phyloP scores from a whole-genome alignment of 2,113 vertebrate genomes.

The Corythornis vintsioides region DNA sequence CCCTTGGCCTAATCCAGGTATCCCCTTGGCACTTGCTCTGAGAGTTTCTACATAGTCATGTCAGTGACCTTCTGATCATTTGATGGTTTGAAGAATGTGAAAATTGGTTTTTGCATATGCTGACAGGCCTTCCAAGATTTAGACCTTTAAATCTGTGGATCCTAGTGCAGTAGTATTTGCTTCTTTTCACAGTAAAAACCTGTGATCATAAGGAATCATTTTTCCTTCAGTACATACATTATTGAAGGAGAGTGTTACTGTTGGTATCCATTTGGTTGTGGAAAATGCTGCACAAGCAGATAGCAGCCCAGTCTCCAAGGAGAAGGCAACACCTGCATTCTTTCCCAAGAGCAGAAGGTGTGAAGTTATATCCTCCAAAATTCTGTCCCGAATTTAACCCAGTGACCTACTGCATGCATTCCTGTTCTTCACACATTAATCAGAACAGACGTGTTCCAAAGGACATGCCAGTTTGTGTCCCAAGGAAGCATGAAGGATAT shows the following conservation, averaged over 20 bases:
- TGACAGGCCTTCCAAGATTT: background rate
- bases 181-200: background rate
- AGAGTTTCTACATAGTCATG: background rate
- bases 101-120: background rate
- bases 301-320: background rate
- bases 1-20: background rate
- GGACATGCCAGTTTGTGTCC: conserved; percentile 12
- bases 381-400: conserved; percentile 34
- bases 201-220: background rate
- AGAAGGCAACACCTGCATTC: background rate
- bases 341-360: conserved; percentile 5
- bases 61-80: background rate
- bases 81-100: background rate
- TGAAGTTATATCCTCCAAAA: background rate
- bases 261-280: background rate
- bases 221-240: background rate
- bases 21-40: background rate
- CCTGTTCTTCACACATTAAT: conserved; percentile 27
- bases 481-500: conserved; percentile 17
- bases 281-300: background rate
- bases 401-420: background rate
- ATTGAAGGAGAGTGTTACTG: background rate
- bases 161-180: background rate
- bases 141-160: background rate
- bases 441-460: background rate